A percentile compares a stretch with the other conserved stretches of the same genome.
phyloP scores from a whole-genome alignment of 2,888 invertebrate species.

The Drosophila ezoana region DNA sequence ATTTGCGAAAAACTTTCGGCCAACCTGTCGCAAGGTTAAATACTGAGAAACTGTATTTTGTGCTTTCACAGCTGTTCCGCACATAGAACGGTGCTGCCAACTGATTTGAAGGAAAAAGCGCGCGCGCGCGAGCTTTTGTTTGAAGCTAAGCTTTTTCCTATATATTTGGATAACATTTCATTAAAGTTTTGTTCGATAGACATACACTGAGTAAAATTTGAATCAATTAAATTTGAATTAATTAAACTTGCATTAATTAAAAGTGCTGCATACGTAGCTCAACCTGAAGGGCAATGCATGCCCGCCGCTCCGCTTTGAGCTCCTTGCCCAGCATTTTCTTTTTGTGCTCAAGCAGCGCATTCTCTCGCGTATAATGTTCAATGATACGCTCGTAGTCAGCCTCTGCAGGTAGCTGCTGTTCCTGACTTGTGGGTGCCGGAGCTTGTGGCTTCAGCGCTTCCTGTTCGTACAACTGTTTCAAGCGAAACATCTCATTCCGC shows the following conservation, averaged over 20 bases:
- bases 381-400: conserved; percentile 86
- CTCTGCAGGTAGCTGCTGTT: conserved; percentile 42
- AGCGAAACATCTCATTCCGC: conserved; percentile 89
- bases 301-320: conserved; percentile 90
- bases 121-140: conserved; percentile 21
- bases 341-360: conserved; percentile 89
- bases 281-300: conserved; percentile 90
- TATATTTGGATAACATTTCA: conserved; percentile 36
- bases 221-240: too few species aligned
- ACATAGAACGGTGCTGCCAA: conserved; percentile 44
- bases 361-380: conserved; percentile 87
- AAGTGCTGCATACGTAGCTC: conserved; percentile 86
- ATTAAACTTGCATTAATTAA: conserved; percentile 51
- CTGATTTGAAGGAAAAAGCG: conserved; percentile 20
- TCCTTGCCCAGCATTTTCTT: conserved; percentile 88
- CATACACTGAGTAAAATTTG: conserved; percentile 20
- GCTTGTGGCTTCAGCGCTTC: conserved; percentile 38
- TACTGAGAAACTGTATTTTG: conserved; percentile 7
- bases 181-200: conserved; percentile 43
- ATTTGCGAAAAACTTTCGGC: conserved; percentile 53
- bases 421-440: conserved; percentile 1
- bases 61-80: conserved; percentile 39
- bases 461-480: conserved; percentile 86
- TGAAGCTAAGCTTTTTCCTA: conserved; percentile 33
- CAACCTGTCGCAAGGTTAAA: conserved; percentile 50